These are phyloP conservation scores for Clarias gariepinus DNA, from an alignment of 2,113 vertebrate species.

Conservation along the genomic window DNA sequence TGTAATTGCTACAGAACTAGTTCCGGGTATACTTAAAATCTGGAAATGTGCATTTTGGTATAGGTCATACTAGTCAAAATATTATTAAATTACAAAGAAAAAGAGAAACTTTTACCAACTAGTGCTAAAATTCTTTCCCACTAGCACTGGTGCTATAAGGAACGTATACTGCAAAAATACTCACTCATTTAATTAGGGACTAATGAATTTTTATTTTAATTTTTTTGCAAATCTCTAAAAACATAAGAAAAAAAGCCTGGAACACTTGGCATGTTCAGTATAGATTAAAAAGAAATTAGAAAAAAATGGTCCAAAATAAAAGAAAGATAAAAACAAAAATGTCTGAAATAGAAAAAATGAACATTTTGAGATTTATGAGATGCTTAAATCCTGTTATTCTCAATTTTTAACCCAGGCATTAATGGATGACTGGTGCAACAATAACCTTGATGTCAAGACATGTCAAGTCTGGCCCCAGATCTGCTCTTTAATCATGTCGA, in stretches of 20 bases:
- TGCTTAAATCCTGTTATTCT: background rate
- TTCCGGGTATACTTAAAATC: background rate
- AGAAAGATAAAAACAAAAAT: background rate
- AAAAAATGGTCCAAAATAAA: background rate
- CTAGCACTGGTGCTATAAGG: background rate
- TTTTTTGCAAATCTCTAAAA: background rate
- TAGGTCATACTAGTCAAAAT: background rate
- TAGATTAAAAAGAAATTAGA: background rate
- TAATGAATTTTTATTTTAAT: too few species aligned
- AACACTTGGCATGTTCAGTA: background rate
- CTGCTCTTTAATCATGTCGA: background rate
- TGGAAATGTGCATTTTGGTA: background rate
- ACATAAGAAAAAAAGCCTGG: background rate
- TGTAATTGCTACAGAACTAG: background rate
- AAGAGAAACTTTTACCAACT: background rate
- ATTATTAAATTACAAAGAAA: background rate
- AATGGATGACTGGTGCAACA: background rate
- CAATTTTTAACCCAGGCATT: background rate
- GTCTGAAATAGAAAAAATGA: background rate
- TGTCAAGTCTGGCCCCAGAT: background rate
- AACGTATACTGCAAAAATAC: background rate
- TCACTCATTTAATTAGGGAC: background rate
- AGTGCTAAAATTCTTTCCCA: background rate
- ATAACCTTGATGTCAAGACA: background rate
- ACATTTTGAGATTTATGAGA: background rate